Evolutionary conservation across 2,113 vertebrate species (phyloP).

Genomic region (Trachemys scripta): DNA sequence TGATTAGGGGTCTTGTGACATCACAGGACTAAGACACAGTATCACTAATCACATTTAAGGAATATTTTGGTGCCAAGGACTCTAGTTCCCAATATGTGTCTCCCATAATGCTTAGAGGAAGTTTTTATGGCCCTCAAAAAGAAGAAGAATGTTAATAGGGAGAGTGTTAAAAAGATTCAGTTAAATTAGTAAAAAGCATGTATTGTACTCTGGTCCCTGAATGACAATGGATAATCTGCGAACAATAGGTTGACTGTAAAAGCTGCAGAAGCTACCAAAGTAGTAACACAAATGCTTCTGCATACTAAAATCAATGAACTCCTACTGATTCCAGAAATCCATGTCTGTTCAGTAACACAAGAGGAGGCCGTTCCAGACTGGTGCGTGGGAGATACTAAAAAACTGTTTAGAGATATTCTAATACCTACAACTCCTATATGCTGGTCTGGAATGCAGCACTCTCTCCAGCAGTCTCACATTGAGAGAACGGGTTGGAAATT

Average conservation of each 20-base stretch:
- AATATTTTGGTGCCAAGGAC: not conserved
- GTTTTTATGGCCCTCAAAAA: not conserved
- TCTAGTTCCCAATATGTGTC: not conserved
- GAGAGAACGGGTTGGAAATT: conserved; percentile 1
- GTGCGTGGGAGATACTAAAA: conserved; percentile 64
- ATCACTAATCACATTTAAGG: not conserved
- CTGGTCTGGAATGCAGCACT: not conserved
- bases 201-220: conserved; percentile 3
- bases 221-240: conserved; percentile 23
- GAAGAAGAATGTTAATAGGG: not conserved
- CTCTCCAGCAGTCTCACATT: not conserved
- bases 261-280: not conserved
- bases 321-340: conserved; percentile 61
- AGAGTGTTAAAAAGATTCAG: not conserved
- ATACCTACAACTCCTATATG: conserved; percentile 23
- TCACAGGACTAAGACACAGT: not conserved
- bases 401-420: conserved; percentile 54
- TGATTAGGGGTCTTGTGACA: not conserved
- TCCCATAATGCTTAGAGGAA: not conserved
- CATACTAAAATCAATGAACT: conserved; percentile 45
- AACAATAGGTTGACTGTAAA: conserved; percentile 50
- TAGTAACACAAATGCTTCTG: conserved; percentile 41
- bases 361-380: conserved; percentile 53
- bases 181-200: conserved; percentile 4
- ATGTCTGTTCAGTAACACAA: conserved; percentile 1